Percentiles rank a stretch among this genome's conserved stretches.
phyloP scores from a whole-genome alignment of 2,888 invertebrate species.

The Carabus problematicus region DNA sequence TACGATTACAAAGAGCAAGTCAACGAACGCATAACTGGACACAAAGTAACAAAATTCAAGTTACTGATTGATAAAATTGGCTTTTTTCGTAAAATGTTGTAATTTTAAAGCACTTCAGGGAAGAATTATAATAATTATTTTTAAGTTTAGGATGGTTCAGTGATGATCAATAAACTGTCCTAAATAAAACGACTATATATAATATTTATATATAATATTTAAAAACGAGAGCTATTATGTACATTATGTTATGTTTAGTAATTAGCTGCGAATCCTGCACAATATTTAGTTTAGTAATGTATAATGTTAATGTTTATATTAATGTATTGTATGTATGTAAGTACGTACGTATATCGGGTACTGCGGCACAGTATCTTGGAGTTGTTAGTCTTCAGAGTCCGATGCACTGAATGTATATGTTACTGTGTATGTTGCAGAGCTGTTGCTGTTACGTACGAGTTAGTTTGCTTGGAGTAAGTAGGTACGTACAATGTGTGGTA shows the following conservation, averaged over 20 bases:
- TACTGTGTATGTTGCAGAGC: too few species aligned
- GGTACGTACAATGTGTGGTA: too few species aligned
- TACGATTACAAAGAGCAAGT: constrained; percentile 41
- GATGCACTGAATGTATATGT: neutral
- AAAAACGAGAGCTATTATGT: constrained; percentile 37
- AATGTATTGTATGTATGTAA: neutral
- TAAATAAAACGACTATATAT: constrained; percentile 41
- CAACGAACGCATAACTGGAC: constrained; percentile 40
- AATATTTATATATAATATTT: constrained; percentile 33
- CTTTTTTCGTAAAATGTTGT: constrained; percentile 43
- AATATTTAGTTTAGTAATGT: neutral
- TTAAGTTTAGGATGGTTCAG: constrained; percentile 49
- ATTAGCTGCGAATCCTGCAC: constrained; percentile 29
- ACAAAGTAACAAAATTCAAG: constrained; percentile 41
- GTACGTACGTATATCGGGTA: constrained; percentile 4
- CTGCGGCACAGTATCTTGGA: constrained; percentile 3
- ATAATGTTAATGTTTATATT: too few species aligned
- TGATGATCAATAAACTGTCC: constrained; percentile 42
- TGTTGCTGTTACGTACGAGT: constrained; percentile 1
- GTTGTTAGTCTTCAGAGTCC: neutral
- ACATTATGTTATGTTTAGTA: constrained; percentile 8
- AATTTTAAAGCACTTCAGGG: constrained; percentile 61
- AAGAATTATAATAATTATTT: constrained; percentile 58
- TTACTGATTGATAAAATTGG: constrained; percentile 42
- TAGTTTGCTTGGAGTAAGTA: constrained; percentile 20